A percentile compares a stretch with the other conserved stretches of the same genome.
phyloP scores from a whole-genome alignment of 1,140 invertebrate species.

The Cyclargus thomasi region DNA sequence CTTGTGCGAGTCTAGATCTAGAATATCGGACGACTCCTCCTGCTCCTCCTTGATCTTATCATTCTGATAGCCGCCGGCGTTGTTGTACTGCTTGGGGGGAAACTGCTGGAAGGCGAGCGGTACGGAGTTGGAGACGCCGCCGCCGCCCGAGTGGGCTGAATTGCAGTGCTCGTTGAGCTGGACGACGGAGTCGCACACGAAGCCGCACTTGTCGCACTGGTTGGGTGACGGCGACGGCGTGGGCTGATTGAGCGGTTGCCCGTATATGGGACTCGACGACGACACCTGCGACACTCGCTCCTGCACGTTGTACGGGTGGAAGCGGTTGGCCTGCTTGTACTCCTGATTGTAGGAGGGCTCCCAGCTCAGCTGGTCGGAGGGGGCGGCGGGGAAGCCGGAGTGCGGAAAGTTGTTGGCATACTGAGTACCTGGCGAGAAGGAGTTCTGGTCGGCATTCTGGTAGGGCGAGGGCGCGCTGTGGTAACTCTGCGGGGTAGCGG shows the following conservation, averaged over 20 bases:
- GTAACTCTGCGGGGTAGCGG: conserved; percentile 78
- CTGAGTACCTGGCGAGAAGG: conserved; percentile 73
- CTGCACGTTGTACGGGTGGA: conserved; percentile 73
- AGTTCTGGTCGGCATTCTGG: conserved; percentile 76
- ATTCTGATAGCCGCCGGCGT: conserved; percentile 50
- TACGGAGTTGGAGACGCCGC: conserved; percentile 50
- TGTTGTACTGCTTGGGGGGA: conserved; percentile 62
- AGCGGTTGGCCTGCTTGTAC: conserved; percentile 70
- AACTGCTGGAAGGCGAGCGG: conserved; percentile 72
- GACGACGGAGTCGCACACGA: conserved; percentile 82
- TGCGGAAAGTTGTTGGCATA: conserved; percentile 69
- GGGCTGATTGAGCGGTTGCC: conserved; percentile 74
- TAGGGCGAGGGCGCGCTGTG: conserved; percentile 77
- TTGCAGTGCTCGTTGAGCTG: conserved; percentile 83
- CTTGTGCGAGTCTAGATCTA: conserved; percentile 92
- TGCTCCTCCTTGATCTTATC: conserved; percentile 78
- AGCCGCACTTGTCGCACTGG: conserved; percentile 88
- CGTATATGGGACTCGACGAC: conserved; percentile 79
- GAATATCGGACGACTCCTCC: conserved; percentile 85
- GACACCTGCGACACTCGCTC: conserved; percentile 77
- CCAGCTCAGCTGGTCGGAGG: conserved; percentile 63
- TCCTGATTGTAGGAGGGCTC: conserved; percentile 73
- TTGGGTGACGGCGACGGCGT: conserved; percentile 79
- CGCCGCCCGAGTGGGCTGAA: conserved; percentile 78
- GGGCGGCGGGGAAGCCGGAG: conserved; percentile 69